Conservation (phyloP, 2,888 invertebrate genomes). For the Parochlus steinenii region DNA sequence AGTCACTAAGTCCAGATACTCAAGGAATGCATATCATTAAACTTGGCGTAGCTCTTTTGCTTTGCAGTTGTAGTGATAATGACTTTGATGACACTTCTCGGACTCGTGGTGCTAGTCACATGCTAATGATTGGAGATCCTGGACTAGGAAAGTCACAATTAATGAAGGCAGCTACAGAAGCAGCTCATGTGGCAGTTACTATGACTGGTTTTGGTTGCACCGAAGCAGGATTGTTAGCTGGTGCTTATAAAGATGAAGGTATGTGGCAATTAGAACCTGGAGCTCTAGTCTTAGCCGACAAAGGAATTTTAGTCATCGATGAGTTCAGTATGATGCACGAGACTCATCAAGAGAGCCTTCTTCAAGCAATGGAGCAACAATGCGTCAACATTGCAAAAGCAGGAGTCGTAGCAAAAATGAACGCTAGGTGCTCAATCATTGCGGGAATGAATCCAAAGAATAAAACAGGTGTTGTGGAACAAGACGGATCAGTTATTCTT, state of each 20-base stretch:
- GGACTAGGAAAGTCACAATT: slow-evolving; percentile 84
- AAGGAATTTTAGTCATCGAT: slow-evolving; percentile 82
- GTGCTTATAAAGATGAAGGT: slow-evolving; percentile 76
- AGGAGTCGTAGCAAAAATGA: slow-evolving; percentile 73
- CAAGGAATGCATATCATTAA: slow-evolving; percentile 75
- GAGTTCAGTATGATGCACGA: slow-evolving; percentile 74
- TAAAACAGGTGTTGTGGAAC: slow-evolving; percentile 39
- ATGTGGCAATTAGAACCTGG: slow-evolving; percentile 87
- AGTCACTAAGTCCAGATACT: slow-evolving; percentile 72
- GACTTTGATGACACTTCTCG: slow-evolving; percentile 30
- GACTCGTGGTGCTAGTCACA: slow-evolving; percentile 64
- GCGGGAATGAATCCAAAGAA: slow-evolving; percentile 82
- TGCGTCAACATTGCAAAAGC: slow-evolving; percentile 86
- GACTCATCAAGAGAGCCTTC: slow-evolving; percentile 67
- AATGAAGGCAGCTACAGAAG: slow-evolving; percentile 41
- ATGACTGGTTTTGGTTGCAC: slow-evolving; percentile 80
- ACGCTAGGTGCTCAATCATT: slow-evolving; percentile 65
- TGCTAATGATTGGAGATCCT: slow-evolving; percentile 73
- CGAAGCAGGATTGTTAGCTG: slow-evolving; percentile 74
- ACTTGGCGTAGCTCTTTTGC: slow-evolving; percentile 57
- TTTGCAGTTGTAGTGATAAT: slow-evolving; percentile 28
- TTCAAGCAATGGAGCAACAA: slow-evolving; percentile 92
- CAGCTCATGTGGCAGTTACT: slow-evolving; percentile 49
- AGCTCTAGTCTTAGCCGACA: slow-evolving; percentile 73
- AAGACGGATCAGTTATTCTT: slow-evolving; percentile 36